These are phyloP conservation scores for Lytechinus variegatus DNA, from an alignment of 35 echinoderm and acorn worm species.

Conservation along the genomic window DNA sequence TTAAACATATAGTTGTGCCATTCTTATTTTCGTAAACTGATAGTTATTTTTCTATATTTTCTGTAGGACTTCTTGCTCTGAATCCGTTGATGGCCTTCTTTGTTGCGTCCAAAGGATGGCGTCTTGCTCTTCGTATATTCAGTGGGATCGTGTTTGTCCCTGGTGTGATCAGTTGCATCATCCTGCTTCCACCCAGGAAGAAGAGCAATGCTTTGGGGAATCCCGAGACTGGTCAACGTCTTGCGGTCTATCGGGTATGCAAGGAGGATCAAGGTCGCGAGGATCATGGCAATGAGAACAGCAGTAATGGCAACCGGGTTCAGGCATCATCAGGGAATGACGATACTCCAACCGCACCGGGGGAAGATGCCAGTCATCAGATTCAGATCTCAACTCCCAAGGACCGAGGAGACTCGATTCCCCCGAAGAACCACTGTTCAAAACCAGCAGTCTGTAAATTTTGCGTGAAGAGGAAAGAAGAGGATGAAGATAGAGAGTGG, in stretches of 20 bases:
- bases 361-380: background rate
- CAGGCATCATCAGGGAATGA: background rate
- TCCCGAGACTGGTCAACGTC: background rate
- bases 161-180: constrained; percentile 40
- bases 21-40: background rate
- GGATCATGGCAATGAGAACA: background rate
- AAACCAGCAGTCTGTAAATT: background rate
- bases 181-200: constrained; percentile 15
- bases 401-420: background rate
- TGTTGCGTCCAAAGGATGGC: constrained; percentile 17
- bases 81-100: constrained; percentile 47
- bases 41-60: too few relatives aligned
- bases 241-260: background rate
- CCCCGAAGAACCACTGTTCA: background rate
- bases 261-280: background rate
- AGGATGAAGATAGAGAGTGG: background rate
- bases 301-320: background rate
- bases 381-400: background rate
- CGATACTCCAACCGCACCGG: background rate
- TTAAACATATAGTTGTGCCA: too few relatives aligned
- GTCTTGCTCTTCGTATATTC: constrained; percentile 34
- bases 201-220: background rate
- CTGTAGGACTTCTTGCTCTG: constrained; percentile 5
- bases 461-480: background rate
- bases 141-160: constrained; percentile 37